Percentiles rank a stretch among this genome's conserved stretches.
Conservation (phyloP, 1,140 invertebrate species). For the Cepaea nemoralis region DNA sequence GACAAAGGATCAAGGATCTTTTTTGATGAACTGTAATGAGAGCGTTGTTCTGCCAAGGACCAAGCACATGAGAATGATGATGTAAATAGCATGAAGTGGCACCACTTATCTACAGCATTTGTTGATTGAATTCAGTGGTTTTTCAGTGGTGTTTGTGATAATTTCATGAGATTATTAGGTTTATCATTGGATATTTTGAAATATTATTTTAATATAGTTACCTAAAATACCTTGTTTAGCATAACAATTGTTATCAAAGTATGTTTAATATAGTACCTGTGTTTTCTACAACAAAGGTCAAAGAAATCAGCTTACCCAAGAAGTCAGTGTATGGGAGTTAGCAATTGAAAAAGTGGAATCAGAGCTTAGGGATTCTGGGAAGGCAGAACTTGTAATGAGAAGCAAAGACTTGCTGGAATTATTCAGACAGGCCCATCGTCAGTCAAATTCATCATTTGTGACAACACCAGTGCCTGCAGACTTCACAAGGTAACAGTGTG, state of each 20-base stretch:
- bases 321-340: conserved; percentile 86
- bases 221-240: too few relatives aligned
- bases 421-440: conserved; percentile 83
- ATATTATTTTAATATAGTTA: too few relatives aligned
- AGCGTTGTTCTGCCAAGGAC: too few relatives aligned
- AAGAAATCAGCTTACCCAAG: conserved; percentile 85
- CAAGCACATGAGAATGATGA: too few relatives aligned
- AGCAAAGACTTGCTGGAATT: conserved; percentile 85
- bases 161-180: too few relatives aligned
- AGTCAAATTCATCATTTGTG: conserved; percentile 90
- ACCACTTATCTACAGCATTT: too few relatives aligned
- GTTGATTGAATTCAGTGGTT: too few relatives aligned
- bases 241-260: background rate
- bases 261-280: background rate
- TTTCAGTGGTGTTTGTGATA: too few relatives aligned
- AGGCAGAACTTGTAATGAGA: conserved; percentile 86
- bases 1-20: too few relatives aligned
- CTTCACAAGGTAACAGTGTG: conserved; percentile 80
- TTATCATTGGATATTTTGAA: too few relatives aligned
- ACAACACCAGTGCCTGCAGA: conserved; percentile 90
- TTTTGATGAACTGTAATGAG: too few relatives aligned
- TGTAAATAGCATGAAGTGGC: too few relatives aligned
- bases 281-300: conserved; percentile 76
- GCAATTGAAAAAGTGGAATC: conserved; percentile 87
- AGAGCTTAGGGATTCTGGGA: conserved; percentile 81